Evolutionary conservation across 2,113 vertebrate genomes (phyloP).

Genomic region (Turdus rufiventris): DNA sequence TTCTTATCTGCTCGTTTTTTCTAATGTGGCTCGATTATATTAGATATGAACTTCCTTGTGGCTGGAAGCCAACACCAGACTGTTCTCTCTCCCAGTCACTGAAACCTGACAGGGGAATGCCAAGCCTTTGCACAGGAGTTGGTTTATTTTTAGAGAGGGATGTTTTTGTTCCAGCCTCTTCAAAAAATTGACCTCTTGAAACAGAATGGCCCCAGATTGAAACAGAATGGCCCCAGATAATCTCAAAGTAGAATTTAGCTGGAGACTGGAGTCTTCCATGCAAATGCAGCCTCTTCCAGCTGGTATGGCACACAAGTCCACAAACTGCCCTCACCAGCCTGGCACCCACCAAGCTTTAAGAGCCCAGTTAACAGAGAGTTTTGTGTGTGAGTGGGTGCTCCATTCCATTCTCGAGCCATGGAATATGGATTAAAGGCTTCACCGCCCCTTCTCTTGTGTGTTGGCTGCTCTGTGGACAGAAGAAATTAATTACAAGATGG

Average conservation of each 20-base stretch:
- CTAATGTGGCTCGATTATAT: slow-evolving; percentile 46
- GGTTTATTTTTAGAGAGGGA: slow-evolving; percentile 53
- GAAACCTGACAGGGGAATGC: slow-evolving; percentile 48
- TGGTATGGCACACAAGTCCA: background rate
- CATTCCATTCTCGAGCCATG: background rate
- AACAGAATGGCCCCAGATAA: background rate
- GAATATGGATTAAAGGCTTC: background rate
- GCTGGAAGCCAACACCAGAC: slow-evolving; percentile 38
- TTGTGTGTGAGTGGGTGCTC: background rate
- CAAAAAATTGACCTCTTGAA: slow-evolving; percentile 31
- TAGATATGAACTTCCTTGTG: slow-evolving; percentile 53
- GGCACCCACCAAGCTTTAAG: background rate
- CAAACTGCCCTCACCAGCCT: background rate
- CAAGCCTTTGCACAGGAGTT: slow-evolving; percentile 33
- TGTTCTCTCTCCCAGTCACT: background rate
- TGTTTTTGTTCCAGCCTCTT: background rate
- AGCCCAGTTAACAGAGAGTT: background rate
- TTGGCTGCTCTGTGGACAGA: background rate
- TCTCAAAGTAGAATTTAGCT: background rate
- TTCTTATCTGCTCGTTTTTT: slow-evolving; percentile 51
- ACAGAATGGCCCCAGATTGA: background rate
- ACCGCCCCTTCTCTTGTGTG: background rate
- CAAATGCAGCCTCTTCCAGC: background rate
- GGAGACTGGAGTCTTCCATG: background rate
- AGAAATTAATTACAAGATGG: background rate